phyloP scores from a whole-genome alignment of 2,888 invertebrate genomes.

The Epistrophella euchroma region DNA sequence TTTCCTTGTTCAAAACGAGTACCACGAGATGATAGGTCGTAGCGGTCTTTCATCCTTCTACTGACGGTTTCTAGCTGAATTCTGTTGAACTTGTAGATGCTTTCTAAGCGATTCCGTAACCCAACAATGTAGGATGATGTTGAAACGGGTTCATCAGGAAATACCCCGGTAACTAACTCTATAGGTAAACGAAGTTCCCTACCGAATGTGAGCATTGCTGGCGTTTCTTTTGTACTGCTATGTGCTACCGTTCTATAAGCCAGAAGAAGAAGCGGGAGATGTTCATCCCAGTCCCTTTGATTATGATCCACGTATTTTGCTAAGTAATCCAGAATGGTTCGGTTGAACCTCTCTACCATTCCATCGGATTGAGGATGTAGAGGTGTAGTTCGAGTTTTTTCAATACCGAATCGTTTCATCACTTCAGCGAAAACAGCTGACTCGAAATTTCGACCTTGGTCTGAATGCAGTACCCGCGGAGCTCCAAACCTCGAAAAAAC shows the following conservation, averaged over 20 bases:
- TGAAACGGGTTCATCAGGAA: background rate
- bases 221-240: too few species aligned
- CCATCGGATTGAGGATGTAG: constrained; percentile 6
- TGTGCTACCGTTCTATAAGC: too few species aligned
- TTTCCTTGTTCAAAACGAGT: constrained; percentile 84
- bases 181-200: too few species aligned
- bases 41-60: background rate
- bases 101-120: background rate
- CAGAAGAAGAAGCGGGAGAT: too few species aligned
- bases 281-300: constrained; percentile 27
- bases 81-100: background rate
- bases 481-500: too few species aligned
- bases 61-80: background rate
- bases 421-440: too few species aligned
- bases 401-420: too few species aligned
- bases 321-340: constrained; percentile 2
- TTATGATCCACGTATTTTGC: constrained; percentile 16
- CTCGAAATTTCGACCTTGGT: too few species aligned
- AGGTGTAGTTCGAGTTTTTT: background rate
- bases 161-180: background rate
- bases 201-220: too few species aligned
- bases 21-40: background rate
- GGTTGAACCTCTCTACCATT: background rate
- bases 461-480: too few species aligned
- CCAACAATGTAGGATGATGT: background rate